Conservation (phyloP, 2,797 vertebrate species). For the Erethizon dorsatum region DNA sequence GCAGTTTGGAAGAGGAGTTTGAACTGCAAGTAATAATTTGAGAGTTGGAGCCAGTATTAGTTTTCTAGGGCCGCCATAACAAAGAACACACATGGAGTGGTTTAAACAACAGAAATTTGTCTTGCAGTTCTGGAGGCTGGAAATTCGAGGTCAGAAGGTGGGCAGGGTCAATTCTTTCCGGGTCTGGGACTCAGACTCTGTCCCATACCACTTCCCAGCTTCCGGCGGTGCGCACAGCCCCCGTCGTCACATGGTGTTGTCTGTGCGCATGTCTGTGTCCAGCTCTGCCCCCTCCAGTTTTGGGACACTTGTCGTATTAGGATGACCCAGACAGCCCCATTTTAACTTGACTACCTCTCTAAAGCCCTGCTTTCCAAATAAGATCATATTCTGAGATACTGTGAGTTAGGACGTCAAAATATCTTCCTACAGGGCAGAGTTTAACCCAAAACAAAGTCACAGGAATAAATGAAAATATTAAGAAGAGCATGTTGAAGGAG, state of each 20-base stretch:
- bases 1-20: slow-evolving; percentile 9
- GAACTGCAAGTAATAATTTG: neutral
- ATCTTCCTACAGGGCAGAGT: neutral
- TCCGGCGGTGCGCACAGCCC: neutral
- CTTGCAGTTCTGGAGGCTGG: neutral
- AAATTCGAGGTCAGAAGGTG: neutral
- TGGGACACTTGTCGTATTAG: neutral
- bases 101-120: neutral
- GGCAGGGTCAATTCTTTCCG: neutral
- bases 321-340: neutral
- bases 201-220: neutral
- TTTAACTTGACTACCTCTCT: neutral
- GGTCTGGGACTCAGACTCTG: neutral
- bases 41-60: neutral
- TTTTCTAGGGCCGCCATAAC: neutral
- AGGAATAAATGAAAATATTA: slow-evolving; percentile 43
- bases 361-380: slow-evolving; percentile 22
- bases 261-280: neutral
- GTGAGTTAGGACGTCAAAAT: neutral
- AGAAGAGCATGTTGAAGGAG: neutral
- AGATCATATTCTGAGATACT: neutral
- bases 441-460: neutral
- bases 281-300: neutral
- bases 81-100: neutral
- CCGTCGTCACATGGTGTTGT: neutral